phyloP scores from a whole-genome alignment of 1,140 invertebrate genomes.

The Microvelia longipes region DNA sequence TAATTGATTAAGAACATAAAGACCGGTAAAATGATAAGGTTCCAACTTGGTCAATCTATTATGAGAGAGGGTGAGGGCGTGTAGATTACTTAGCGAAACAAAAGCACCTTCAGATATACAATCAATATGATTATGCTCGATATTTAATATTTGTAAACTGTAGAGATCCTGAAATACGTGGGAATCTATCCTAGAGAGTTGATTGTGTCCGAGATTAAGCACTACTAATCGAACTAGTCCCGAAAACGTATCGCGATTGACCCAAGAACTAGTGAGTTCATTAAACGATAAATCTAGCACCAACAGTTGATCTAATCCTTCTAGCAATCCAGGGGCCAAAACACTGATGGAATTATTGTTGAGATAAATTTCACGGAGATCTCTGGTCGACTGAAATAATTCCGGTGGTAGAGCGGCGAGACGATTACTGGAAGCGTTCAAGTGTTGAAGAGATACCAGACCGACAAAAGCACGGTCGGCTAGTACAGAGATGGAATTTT shows the following conservation, averaged over 20 bases:
- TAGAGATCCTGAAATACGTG: constrained; percentile 57
- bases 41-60: constrained; percentile 54
- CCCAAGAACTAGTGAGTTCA: constrained; percentile 59
- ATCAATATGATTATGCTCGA: constrained; percentile 59
- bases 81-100: constrained; percentile 52
- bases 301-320: constrained; percentile 55
- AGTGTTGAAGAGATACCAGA: constrained; percentile 42
- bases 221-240: constrained; percentile 53
- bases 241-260: constrained; percentile 58
- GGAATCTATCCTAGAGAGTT: constrained; percentile 48
- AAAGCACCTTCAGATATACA: constrained; percentile 57
- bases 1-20: constrained; percentile 53
- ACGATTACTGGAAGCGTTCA: constrained; percentile 63
- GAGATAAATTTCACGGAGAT: constrained; percentile 52
- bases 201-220: constrained; percentile 59
- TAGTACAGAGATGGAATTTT: constrained; percentile 54
- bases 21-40: constrained; percentile 49
- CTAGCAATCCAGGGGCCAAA: constrained; percentile 56
- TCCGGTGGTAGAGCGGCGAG: constrained; percentile 55
- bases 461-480: constrained; percentile 54
- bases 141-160: constrained; percentile 56
- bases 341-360: constrained; percentile 65
- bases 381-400: constrained; percentile 48
- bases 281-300: constrained; percentile 56
- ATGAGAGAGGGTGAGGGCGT: constrained; percentile 54